phyloP scores from a whole-genome alignment of 2,113 vertebrate species.

The Cebidichthys violaceus region DNA sequence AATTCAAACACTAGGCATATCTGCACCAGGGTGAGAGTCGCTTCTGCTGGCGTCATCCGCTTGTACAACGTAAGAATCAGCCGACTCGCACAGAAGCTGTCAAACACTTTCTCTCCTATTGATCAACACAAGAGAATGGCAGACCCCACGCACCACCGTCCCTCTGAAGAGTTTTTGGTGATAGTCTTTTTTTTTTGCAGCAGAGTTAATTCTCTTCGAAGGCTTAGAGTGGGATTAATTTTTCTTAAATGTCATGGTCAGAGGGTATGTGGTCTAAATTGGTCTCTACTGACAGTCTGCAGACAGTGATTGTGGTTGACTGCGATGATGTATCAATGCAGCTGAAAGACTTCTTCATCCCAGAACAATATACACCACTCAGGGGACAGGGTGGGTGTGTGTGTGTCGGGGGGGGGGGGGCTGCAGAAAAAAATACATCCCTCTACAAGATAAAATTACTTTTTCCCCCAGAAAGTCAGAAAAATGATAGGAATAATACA shows the following conservation, averaged over 20 bases:
- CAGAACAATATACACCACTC: constrained; percentile 70
- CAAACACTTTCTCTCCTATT: constrained; percentile 41
- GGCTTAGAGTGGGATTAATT: constrained; percentile 63
- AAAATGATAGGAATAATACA: constrained; percentile 81
- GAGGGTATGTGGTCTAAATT: constrained; percentile 71
- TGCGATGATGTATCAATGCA: constrained; percentile 79
- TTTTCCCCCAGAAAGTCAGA: constrained; percentile 78
- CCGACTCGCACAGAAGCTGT: constrained; percentile 32
- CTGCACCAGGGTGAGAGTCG: constrained; percentile 4
- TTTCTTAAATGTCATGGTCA: constrained; percentile 73
- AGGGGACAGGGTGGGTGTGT: constrained; percentile 30
- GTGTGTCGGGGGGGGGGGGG: not conserved
- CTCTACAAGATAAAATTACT: constrained; percentile 85
- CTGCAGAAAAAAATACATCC: constrained; percentile 67
- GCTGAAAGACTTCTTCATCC: constrained; percentile 68
- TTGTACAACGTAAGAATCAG: constrained; percentile 16
- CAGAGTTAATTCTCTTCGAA: constrained; percentile 60
- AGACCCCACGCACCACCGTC: not conserved
- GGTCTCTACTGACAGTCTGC: constrained; percentile 68
- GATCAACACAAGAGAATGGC: constrained; percentile 39
- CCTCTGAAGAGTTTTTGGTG: constrained; percentile 23
- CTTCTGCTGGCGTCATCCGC: constrained; percentile 16
- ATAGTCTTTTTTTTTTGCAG: constrained; percentile 25
- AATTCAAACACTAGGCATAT: constrained; percentile 26
- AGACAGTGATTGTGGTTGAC: constrained; percentile 71